Evolutionary conservation across 1,140 invertebrate genomes (phyloP).

Genomic region (Elysia chlorotica): DNA sequence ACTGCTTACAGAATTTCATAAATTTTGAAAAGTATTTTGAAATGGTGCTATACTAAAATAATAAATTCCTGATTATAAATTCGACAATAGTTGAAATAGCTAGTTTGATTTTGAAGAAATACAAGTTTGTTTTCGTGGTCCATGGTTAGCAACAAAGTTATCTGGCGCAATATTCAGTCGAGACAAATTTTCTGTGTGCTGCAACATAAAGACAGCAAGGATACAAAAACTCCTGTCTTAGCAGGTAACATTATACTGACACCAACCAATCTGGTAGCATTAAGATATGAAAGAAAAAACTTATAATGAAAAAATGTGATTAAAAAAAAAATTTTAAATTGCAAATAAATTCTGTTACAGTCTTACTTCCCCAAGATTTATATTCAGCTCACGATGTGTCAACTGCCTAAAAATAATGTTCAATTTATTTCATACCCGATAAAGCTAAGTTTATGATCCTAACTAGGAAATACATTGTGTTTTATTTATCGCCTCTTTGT

Average conservation of each 20-base stretch:
- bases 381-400: no score
- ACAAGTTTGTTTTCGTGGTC: neutral
- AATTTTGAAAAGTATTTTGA: neutral
- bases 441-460: no score
- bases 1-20: neutral
- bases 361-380: no score
- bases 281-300: neutral
- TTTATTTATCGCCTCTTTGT: no score
- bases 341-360: no score
- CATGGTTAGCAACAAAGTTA: neutral
- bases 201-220: neutral
- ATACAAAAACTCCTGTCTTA: no score
- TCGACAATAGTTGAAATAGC: neutral
- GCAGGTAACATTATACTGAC: neutral
- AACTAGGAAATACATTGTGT: no score
- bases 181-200: neutral
- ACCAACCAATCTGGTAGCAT: neutral
- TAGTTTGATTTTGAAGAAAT: neutral
- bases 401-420: no score
- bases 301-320: no score
- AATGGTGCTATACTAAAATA: neutral
- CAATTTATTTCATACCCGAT: no score
- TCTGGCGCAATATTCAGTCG: neutral
- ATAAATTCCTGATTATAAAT: neutral
- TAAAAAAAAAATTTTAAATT: no score